Evolutionary conservation across 2,888 invertebrate species (phyloP), one percentile per base, ranked within the genome.

Genomic region (Anaspis maculata): DNA sequence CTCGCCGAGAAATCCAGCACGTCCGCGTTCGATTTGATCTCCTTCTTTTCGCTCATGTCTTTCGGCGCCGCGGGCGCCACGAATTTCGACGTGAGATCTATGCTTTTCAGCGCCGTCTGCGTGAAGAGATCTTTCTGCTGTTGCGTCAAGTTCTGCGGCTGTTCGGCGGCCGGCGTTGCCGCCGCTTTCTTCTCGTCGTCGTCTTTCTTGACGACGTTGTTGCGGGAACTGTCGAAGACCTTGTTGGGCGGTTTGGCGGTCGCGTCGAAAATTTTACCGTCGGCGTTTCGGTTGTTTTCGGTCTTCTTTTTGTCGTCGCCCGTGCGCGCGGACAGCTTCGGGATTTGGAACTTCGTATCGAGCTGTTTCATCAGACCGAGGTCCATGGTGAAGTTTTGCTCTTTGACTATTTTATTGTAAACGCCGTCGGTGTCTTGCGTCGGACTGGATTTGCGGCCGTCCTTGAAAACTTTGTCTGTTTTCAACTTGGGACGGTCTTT

Each of bases 341-440:
- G 88, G 52, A 89, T 89, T 69, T 89, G 89, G 67, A 87, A 89
- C 55, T 85, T 88, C 35, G 82, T 82, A 34, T 79, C 79, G 51
- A 88, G 81, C 6, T 83, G 79, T 54, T 86, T 87, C 51, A 83
- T 83, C 33, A 84, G 68, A 6, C 84, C 81, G 52, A 84, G 83
- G 49, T 83, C 76, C 25, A 75, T 67, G 44, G 9, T 5, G 19
- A 9, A 9, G 6, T 5, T 6, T 9, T 5, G 19, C 5, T 19
- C 5, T 19, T 19, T 19, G 19, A 6, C 5, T 5, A 19, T 9
- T 5, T 19, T 19, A 19, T 85, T 84, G 52, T 74, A 78, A 22
- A 75, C 65, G 32, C 77, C 77, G 30, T 79, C 79, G 14, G 71
- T 68, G 36, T 80, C 80, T 19, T 76, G 66, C 25, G 77, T 77